phyloP scores from a whole-genome alignment of 2,113 vertebrate genomes.

The Odontesthes bonariensis region DNA sequence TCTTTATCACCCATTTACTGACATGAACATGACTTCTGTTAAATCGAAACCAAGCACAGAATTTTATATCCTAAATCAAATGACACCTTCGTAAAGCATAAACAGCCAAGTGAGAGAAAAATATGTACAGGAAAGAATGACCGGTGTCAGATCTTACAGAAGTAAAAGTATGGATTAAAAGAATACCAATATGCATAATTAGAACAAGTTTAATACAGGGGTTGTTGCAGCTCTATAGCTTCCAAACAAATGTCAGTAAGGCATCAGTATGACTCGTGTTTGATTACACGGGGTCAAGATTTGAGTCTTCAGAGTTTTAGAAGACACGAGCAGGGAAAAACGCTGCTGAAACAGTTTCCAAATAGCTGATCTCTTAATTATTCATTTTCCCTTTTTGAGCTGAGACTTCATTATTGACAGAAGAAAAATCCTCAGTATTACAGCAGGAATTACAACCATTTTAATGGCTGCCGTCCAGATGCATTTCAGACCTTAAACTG shows the following conservation, averaged over 20 bases:
- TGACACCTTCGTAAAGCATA: too few relatives aligned
- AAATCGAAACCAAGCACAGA: too few relatives aligned
- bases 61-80: too few relatives aligned
- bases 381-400: constrained; percentile 1
- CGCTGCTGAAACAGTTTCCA: neutral
- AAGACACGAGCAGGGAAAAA: constrained; percentile 1
- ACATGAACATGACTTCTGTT: too few relatives aligned
- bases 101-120: too few relatives aligned
- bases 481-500: constrained; percentile 7
- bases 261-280: neutral
- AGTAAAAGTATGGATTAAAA: too few relatives aligned
- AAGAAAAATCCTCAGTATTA: neutral
- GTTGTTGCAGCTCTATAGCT: neutral
- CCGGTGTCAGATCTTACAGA: too few relatives aligned
- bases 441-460: neutral
- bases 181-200: too few relatives aligned
- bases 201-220: neutral
- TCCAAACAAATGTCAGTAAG: neutral
- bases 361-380: constrained; percentile 10
- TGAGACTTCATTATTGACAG: neutral
- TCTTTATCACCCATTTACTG: too few relatives aligned
- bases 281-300: neutral
- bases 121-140: too few relatives aligned
- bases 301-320: neutral
- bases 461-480: neutral